Evolutionary conservation across 2,888 invertebrate genomes (phyloP).

Genomic region (Dendrolimus pini): DNA sequence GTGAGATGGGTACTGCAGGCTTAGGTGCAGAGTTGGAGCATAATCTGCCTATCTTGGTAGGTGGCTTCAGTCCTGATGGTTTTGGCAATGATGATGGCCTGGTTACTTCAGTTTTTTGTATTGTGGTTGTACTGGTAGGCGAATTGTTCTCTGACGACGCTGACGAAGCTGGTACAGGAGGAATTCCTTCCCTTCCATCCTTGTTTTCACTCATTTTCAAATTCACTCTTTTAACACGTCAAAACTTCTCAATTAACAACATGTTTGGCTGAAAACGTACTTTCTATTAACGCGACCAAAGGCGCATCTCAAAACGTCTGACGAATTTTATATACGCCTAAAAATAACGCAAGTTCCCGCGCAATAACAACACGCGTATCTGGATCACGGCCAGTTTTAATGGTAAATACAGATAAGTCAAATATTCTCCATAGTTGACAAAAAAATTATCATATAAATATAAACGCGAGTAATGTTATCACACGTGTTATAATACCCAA

Average conservation of each 20-base stretch:
- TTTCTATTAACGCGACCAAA: conserved; percentile 27
- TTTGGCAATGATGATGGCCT: conserved; percentile 65
- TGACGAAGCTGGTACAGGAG: conserved; percentile 41
- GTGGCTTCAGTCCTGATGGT: conserved; percentile 79
- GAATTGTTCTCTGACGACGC: conserved; percentile 52
- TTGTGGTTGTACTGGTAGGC: conserved; percentile 42
- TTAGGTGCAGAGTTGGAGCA: conserved; percentile 80
- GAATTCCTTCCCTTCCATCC: conserved; percentile 36
- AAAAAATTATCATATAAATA: conserved; percentile 6
- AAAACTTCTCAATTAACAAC: conserved; percentile 22
- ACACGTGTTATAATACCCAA: conserved; percentile 8
- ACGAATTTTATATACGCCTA: conserved; percentile 49
- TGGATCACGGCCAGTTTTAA: conserved; percentile 70
- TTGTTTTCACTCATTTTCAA: conserved; percentile 59
- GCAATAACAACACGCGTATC: conserved; percentile 66
- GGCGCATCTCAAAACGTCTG: conserved; percentile 46
- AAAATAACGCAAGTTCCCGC: conserved; percentile 72
- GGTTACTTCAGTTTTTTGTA: conserved; percentile 36
- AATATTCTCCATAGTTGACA: conserved; percentile 13
- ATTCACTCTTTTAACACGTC: conserved; percentile 34
- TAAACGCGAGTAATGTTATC: conserved; percentile 8
- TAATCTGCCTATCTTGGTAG: conserved; percentile 81
- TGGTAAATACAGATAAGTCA: conserved; percentile 44
- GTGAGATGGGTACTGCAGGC: conserved; percentile 80
- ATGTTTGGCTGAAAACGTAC: conserved; percentile 33